These are phyloP conservation scores for Collichthys lucidus DNA, from an alignment of 2,113 vertebrate genomes.

Conservation along the genomic window DNA sequence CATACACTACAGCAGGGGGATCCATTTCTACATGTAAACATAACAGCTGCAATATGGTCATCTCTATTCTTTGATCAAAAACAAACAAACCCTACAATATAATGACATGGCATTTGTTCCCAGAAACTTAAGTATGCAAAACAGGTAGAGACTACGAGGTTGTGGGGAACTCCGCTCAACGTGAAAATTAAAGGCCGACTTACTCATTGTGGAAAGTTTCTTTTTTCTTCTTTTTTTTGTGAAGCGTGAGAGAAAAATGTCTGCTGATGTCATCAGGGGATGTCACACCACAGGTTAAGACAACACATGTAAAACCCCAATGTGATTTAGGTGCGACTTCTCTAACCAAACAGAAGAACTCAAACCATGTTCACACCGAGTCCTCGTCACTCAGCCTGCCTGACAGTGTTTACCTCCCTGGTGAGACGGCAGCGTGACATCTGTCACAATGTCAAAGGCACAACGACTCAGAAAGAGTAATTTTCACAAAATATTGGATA, in stretches of 20 bases:
- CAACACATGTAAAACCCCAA: not conserved
- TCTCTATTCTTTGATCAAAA: not conserved
- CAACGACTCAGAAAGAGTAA: not conserved
- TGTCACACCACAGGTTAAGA: no score
- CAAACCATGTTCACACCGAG: not conserved
- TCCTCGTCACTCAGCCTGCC: not conserved
- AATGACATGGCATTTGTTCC: not conserved
- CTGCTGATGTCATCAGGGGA: not conserved
- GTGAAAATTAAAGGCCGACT: not conserved
- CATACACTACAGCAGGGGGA: not conserved
- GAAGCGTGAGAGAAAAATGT: not conserved
- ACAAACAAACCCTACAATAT: no score
- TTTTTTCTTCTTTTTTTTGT: not conserved
- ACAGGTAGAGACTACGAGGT: not conserved
- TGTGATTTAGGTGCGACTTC: not conserved
- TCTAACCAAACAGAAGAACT: not conserved
- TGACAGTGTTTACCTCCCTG: not conserved
- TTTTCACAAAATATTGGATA: not conserved
- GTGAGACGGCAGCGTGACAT: not conserved
- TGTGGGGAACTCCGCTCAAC: not conserved
- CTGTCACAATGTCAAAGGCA: not conserved
- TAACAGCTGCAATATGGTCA: not conserved
- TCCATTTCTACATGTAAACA: not conserved
- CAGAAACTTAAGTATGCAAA: not conserved
- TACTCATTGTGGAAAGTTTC: not conserved